Base-by-base conservation (phyloP, 2,797 vertebrate genomes). In the Taenioides sp. region DNA sequence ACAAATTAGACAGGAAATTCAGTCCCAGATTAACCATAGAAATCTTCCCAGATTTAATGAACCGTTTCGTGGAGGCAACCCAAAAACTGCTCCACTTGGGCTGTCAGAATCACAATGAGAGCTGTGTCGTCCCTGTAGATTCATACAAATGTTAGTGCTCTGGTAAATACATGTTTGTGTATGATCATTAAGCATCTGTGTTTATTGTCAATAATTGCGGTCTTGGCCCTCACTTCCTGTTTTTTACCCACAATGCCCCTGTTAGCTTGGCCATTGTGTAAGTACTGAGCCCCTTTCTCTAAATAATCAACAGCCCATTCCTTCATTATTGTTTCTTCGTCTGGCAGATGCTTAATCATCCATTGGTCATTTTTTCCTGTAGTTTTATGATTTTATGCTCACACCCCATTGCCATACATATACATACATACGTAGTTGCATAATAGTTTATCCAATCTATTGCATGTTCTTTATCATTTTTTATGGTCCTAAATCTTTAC, bases 221-320 rank as follows among this genome's bases (percentile, higher is more conserved):
- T 84, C 79, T 91, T 86, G 90, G 81, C 87, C 88, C 89, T 96
- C 87, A 95, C 92, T 71, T 89, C 85, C 91, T 91, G 81, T 84
- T 93, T 88, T 95, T 87, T 92, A 90, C 88, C 87, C 88, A 74
- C 91, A 91, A 88, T 93, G 96, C 96, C 87, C 92, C 92, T 94
- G 82, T 94, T 94, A 99, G 97, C 96, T 98, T 93, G 97, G 97
- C 94, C 96, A 98, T 91, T 98, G 98, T 95, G 97, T 99, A 98
- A 99, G 97, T 98, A 95, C 72, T 85, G 86, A 37, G 61, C 67
- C 80, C 76, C 82, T 91, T 72, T 54, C 40, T 87, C 82, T 81
- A 80, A 73, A 72, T 73, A 77, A 84, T 85, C 78, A 82, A 73
- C 75, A 43, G 58, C n/a, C 80, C 78, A 69, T 74, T 76, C 68